Conservation (phyloP, 2,888 invertebrate genomes). For the Zygaena filipendulae region DNA sequence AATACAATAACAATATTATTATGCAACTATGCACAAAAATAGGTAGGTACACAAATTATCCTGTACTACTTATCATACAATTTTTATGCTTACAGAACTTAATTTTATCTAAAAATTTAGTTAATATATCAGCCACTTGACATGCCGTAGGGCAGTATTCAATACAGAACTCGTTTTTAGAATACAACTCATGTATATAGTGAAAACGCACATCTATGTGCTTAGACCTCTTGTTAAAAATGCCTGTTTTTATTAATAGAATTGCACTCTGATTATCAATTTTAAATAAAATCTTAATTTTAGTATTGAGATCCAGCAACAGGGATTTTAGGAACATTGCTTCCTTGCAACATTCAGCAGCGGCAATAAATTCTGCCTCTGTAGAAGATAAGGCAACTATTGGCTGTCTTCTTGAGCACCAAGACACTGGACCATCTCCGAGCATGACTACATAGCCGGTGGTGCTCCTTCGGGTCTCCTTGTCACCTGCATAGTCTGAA, state of each 20-base stretch:
- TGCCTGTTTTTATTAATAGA: no score
- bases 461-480: conserved; percentile 17
- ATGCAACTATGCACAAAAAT: no score
- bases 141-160: conserved; percentile 4
- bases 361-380: no score
- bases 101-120: conserved; percentile 5
- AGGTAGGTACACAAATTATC: no score
- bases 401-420: conserved; percentile 21
- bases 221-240: background rate
- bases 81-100: background rate
- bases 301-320: no score
- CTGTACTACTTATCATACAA: no score
- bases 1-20: no score
- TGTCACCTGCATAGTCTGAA: conserved; percentile 18
- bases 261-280: no score
- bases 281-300: no score
- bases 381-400: conserved; percentile 24
- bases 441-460: conserved; percentile 19
- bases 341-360: no score
- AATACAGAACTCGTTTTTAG: background rate
- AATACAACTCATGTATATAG: background rate
- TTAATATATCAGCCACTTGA: conserved; percentile 9
- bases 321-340: no score
- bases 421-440: conserved; percentile 18
- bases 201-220: background rate